phyloP scores from a whole-genome alignment of 2,113 vertebrate genomes.

The Genyomyrus donnyi region DNA sequence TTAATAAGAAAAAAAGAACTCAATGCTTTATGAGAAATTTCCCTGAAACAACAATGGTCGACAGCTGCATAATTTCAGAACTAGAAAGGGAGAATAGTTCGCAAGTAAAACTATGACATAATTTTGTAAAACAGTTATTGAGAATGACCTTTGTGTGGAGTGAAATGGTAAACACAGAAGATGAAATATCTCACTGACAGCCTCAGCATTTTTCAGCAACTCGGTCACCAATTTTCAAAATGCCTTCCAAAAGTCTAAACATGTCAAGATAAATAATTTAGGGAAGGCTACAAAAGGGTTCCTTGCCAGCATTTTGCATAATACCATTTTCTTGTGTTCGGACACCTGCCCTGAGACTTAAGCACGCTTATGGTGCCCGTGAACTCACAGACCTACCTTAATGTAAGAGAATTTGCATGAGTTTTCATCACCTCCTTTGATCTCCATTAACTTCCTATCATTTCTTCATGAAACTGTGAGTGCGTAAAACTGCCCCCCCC shows the following conservation, averaged over 20 bases:
- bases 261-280: background rate
- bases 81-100: background rate
- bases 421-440: background rate
- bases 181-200: background rate
- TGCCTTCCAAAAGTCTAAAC: background rate
- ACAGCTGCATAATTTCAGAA: background rate
- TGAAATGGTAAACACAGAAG: background rate
- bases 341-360: background rate
- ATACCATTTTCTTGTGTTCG: background rate
- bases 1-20: background rate
- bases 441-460: background rate
- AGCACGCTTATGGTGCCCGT: background rate
- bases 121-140: background rate
- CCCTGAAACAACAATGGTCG: background rate
- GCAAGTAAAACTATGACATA: background rate
- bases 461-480: background rate
- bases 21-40: background rate
- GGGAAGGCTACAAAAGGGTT: background rate
- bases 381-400: background rate
- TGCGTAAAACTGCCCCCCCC: background rate
- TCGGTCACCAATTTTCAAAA: background rate
- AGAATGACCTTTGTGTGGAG: conserved; percentile 10
- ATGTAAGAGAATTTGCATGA: background rate
- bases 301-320: background rate
- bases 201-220: background rate